Evolutionary conservation across 2,888 invertebrate genomes (phyloP).

Genomic region (Drosophila lacicola): DNA sequence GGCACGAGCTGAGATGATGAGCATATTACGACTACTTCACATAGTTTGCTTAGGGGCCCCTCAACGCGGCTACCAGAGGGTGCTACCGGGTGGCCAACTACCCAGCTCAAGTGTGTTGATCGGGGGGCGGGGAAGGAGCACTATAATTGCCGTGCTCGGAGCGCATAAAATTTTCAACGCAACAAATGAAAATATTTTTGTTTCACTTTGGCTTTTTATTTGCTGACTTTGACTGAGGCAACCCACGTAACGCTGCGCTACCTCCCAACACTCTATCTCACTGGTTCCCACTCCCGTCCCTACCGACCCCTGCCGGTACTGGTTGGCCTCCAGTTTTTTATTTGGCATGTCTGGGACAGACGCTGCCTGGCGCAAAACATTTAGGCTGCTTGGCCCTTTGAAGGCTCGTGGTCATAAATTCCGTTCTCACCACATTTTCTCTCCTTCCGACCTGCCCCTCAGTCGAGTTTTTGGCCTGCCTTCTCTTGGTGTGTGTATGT

Average conservation of each 20-base stretch:
- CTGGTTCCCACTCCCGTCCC: not conserved
- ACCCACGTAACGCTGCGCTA: not conserved
- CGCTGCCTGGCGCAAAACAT: conserved; percentile 52
- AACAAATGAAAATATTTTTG: conserved; percentile 68
- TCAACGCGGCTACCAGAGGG: not conserved
- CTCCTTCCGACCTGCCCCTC: conserved; percentile 8
- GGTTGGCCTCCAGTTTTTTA: conserved; percentile 53
- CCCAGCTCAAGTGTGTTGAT: not conserved
- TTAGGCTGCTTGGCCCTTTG: conserved; percentile 75
- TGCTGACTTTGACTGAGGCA: conserved; percentile 22
- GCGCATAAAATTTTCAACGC: conserved; percentile 74
- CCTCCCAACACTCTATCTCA: not conserved
- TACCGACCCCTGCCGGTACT: not conserved
- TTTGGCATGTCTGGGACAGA: conserved; percentile 47
- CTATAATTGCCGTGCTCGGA: conserved; percentile 67
- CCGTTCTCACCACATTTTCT: conserved; percentile 80
- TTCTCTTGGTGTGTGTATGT: conserved; percentile 18
- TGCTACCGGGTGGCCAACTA: not conserved
- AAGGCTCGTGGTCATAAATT: conserved; percentile 81
- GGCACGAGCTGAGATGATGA: conserved; percentile 46
- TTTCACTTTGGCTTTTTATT: conserved; percentile 18
- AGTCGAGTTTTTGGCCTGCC: conserved; percentile 15
- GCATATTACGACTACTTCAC: conserved; percentile 56
- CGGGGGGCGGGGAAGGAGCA: conserved; percentile 22
- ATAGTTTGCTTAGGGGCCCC: conserved; percentile 34